Conservation (phyloP, 2,113 vertebrate genomes). For the Notothenia rossii region DNA sequence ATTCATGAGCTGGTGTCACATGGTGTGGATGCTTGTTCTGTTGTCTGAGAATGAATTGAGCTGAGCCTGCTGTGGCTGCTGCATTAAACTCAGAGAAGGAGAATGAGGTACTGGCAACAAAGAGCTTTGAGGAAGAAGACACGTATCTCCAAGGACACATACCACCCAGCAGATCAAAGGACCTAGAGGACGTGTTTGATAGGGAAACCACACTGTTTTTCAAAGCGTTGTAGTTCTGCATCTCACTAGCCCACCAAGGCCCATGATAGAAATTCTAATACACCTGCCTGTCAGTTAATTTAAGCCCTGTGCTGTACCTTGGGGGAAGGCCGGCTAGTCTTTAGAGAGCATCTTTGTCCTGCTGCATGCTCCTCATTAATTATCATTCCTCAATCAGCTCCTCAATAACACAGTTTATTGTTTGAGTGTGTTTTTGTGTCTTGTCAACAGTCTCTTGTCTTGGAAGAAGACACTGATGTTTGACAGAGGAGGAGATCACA, state of each 20-base stretch:
- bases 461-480: constrained; percentile 62
- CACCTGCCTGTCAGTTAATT: constrained; percentile 80
- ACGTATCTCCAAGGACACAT: constrained; percentile 83
- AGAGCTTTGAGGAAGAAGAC: constrained; percentile 78
- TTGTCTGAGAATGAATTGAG: constrained; percentile 49
- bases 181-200: constrained; percentile 80
- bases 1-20: constrained; percentile 29
- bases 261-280: constrained; percentile 76
- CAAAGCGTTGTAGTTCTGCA: constrained; percentile 76
- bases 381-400: constrained; percentile 71
- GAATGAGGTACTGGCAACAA: constrained; percentile 77
- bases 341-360: constrained; percentile 69
- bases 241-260: constrained; percentile 67
- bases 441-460: constrained; percentile 61
- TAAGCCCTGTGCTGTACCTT: constrained; percentile 66
- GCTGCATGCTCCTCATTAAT: constrained; percentile 69
- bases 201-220: constrained; percentile 79
- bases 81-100: constrained; percentile 59
- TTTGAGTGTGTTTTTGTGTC: constrained; percentile 54
- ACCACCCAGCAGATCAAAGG: constrained; percentile 82
- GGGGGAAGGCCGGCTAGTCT: constrained; percentile 64
- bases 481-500: constrained; percentile 72
- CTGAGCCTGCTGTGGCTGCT: constrained; percentile 50
- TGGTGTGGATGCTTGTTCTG: constrained; percentile 36
- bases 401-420: constrained; percentile 54